Evolutionary conservation across 2,797 vertebrate species (phyloP), one percentile per base, ranked within the genome.

Genomic region (Labroides dimidiatus): DNA sequence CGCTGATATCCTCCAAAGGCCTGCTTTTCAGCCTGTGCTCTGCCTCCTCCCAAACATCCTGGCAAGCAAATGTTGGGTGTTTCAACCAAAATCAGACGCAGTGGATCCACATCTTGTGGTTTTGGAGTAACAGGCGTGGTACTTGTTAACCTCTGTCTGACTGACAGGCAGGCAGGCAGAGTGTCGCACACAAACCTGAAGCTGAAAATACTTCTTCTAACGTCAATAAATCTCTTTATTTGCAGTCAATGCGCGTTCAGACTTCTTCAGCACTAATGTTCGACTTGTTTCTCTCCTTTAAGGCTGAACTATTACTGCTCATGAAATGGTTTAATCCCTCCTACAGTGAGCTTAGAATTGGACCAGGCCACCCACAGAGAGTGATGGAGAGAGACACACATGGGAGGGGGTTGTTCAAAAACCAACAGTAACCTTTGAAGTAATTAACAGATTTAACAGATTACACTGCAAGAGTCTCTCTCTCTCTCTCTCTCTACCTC

Each of bases 341-440:
- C 19, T 68, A 56, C 44, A 16, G 30, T 61, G 42, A 67, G 69
- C 61, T 62, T 58, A 39, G 13, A 39, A 13, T 76, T 65, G 61
- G 52, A 21, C 51, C 42, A 78, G 89, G 69, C 90, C 91, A 91
- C 90, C 85, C 87, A 92, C 65, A 53, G 70, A 78, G 75, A 50
- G 55, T n/a, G 52, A 69, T 24, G 21, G 48, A 61, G 55, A 42
- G 55, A 39, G 62, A 69, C 45, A 64, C 24, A 52, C 52, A 65
- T 61, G 51, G 65, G 58, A 54, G 58, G 58, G 61, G 53, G 37
- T 61, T 72, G 53, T 41, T 54, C 42, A 73, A 69, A 81, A 84
- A 78, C 2, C 33, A 71, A 44, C 58, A 63, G 59, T 52, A 82
- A 81, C 79, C 55, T 77, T 69, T 88, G 75, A 85, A 80, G 62